Base-by-base conservation (phyloP, 2,888 invertebrate genomes). In the Drosophila niveifrons region DNA sequence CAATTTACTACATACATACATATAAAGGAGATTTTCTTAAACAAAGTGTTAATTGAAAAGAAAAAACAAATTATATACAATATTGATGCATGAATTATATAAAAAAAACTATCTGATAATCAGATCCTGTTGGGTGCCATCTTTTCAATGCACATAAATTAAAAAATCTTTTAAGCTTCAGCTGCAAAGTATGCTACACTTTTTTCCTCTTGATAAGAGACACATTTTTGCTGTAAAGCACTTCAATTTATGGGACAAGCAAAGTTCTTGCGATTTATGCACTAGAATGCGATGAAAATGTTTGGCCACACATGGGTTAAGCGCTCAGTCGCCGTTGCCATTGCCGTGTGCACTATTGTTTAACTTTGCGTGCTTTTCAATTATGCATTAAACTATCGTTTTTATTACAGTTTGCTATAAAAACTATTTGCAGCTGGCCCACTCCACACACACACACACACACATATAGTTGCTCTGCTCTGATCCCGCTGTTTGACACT, bases 351-450 rank as follows among this genome's bases (percentile, higher is more conserved):
- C 44, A 50, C 65, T 52, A 71, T 88, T 88, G 86, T 77, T 77
- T 62, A 75, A 64, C 89, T 73, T 84, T 84, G 88, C 85, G 85
- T 85, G 85, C 79, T 75, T 85, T 89, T 85, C 89, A 89, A 85
- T 85, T 85, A 85, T 85, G 88, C 85, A 89, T 85, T 87, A 87
- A 83, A 82, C 82, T 76, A 85, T 81, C 75, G 85, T 76, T 74
- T 75, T 74, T 72, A 72, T 78, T 61, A 57, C 56, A 59, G 59
- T 17, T 66, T 44, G 69, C 62, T 55, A 72, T 70, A 88, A 84
- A 78, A 76, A 76, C 62, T 76, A 74, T 76, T 76, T 66, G 66
- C 75, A 74, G 77, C 72, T 82, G 74, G 56, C 29, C 15, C 47
- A 10, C 62, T 36, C 50, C 17, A 28, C 23, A 11, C 41, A 31